Evolutionary conservation across 2,113 vertebrate species (phyloP), one percentile per base, ranked within the genome.

Genomic region (Podilymbus podiceps): DNA sequence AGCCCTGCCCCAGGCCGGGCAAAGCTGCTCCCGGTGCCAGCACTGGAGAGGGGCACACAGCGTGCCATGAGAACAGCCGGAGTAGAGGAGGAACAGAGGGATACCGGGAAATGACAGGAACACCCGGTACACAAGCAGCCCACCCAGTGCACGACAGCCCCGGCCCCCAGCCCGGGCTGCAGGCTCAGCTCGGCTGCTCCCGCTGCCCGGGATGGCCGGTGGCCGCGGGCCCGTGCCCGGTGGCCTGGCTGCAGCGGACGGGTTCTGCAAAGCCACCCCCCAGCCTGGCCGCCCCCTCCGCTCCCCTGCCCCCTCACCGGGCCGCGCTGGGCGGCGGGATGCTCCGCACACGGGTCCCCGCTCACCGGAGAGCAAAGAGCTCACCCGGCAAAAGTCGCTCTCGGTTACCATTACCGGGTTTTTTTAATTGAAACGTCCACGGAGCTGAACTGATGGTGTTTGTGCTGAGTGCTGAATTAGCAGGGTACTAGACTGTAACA

Each of bases 371-470:
- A 50, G 56, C 59, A 15, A 25, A 40, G 56, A 25, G 69, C 81
- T n/a, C 40, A 5, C 19, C 30, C 0, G 0, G 27, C 27, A 33
- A 3, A 63, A 27, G 15, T 1, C 19, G 0, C n/a, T 23, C 56
- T 8, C 7, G 0, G 23, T 10, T 25, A 8, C 1, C 4, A 0
- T 21, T 42, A 6, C 60, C 58, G 24, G 8, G 2, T 8, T 5
- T 38, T 49, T 68, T 83, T 9, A 50, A 42, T 73, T 83, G 81
- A 52, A 53, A 20, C 13, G 46, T 2, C 76, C 63, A 9, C 0
- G 2, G 44, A 55, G 79, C 80, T 40, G 86, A 42, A 49, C 63
- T 4, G 11, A 7, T 13, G 63, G 30, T 53, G 42, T 46, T 88
- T n/a, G 76, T 75, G 10, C 62, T 9, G 89, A 5, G 14, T 4